Conservation (phyloP, 1,140 invertebrate species). For the Pollicipes pollicipes region DNA sequence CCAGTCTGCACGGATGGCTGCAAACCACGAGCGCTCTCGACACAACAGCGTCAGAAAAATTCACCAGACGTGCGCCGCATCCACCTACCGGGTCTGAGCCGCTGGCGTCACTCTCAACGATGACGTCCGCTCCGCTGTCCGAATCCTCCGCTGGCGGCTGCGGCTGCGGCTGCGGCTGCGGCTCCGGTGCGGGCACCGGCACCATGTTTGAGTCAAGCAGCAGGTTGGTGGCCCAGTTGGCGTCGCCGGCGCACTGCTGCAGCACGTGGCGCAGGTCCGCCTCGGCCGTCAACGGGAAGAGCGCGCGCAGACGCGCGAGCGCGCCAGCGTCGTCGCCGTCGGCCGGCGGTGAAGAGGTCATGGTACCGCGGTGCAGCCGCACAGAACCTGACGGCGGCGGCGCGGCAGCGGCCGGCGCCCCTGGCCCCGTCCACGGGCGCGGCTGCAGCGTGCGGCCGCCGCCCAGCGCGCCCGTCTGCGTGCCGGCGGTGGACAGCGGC, state of each 20-base stretch:
- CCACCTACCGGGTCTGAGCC: too few species aligned
- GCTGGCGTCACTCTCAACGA: neutral
- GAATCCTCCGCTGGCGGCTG: neutral
- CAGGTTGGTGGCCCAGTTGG: neutral
- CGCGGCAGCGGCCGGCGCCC: too few species aligned
- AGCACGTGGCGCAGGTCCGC: neutral
- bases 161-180: neutral
- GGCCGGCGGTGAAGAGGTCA: neutral
- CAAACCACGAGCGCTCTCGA: too few species aligned
- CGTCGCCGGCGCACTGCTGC: neutral
- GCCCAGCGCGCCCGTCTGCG: neutral
- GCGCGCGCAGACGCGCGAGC: neutral
- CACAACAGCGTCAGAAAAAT: too few species aligned
- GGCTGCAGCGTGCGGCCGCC: neutral
- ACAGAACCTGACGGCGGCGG: neutral
- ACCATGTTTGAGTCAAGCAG: neutral
- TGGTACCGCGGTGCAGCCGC: neutral
- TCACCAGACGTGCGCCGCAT: too few species aligned
- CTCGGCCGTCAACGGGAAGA: neutral
- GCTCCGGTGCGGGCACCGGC: too few species aligned
- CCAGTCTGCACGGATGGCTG: too few species aligned
- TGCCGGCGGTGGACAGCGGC: too few species aligned
- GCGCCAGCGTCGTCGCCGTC: neutral
- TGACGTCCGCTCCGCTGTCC: neutral
- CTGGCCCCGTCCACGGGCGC: neutral